Conservation (phyloP, 2,113 vertebrate species). For the Phrynocephalus versicolor region DNA sequence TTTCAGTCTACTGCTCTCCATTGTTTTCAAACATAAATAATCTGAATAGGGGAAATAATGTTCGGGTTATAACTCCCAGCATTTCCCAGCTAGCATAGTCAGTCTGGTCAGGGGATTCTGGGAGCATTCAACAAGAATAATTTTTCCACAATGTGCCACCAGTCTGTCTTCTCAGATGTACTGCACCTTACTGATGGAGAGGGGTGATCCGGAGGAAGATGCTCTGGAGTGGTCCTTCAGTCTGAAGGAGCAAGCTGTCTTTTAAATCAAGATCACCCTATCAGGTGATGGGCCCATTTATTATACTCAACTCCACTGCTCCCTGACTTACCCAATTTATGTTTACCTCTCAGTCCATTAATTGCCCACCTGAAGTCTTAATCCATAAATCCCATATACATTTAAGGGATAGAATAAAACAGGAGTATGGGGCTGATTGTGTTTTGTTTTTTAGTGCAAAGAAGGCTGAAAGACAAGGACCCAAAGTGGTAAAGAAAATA, state of each 20-base stretch:
- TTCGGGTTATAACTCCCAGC: too few species aligned
- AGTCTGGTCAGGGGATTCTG: too few species aligned
- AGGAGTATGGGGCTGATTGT: not conserved
- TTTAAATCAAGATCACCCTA: not conserved
- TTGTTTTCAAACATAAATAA: too few species aligned
- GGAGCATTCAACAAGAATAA: too few species aligned
- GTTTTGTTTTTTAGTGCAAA: not conserved
- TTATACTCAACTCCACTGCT: not conserved
- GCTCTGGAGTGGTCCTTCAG: not conserved
- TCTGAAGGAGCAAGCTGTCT: not conserved
- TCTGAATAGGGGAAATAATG: too few species aligned
- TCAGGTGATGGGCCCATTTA: not conserved
- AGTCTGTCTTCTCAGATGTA: not conserved
- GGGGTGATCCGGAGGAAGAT: not conserved
- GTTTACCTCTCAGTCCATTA: too few species aligned
- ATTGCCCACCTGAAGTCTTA: too few species aligned
- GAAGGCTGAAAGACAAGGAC: not conserved
- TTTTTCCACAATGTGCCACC: not conserved
- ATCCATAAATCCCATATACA: too few species aligned
- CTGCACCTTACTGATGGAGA: not conserved
- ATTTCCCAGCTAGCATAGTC: too few species aligned
- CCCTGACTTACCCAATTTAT: not conserved
- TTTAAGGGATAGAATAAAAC: too few species aligned
- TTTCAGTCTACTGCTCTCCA: too few species aligned
- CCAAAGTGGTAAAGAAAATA: too few species aligned